Conservation (phyloP, 1,140 invertebrate species). For the Eufriesea mexicana region DNA sequence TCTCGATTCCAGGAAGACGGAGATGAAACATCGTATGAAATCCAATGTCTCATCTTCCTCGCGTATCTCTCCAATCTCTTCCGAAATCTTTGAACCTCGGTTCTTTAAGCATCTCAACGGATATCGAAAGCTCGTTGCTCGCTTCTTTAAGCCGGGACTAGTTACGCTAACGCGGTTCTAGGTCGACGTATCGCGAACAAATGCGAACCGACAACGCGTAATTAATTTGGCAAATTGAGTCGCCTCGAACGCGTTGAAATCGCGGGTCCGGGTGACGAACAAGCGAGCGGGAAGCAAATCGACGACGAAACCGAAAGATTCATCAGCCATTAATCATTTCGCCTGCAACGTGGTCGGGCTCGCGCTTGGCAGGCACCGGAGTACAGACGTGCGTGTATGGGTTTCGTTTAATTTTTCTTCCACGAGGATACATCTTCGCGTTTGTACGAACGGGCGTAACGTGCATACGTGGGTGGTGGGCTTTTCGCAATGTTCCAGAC, state of each 20-base stretch:
- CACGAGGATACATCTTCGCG: constrained; percentile 2
- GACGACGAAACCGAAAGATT: constrained; percentile 4
- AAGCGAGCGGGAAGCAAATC: neutral
- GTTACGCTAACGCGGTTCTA: too few relatives aligned
- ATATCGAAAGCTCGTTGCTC: neutral
- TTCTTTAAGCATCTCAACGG: neutral
- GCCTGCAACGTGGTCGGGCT: neutral
- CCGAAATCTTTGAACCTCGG: constrained; percentile 33
- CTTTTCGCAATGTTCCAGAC: constrained; percentile 50
- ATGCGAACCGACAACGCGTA: neutral
- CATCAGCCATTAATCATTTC: constrained; percentile 51
- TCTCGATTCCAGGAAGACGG: constrained; percentile 16
- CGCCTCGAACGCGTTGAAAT: neutral
- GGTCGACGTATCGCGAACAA: too few relatives aligned
- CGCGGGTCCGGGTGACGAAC: too few relatives aligned
- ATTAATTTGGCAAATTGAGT: constrained; percentile 29
- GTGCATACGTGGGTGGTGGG: constrained; percentile 24
- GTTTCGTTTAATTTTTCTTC: constrained; percentile 53
- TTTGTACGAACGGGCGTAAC: constrained; percentile 24
- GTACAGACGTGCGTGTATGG: constrained; percentile 1
- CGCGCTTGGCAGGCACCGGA: neutral
- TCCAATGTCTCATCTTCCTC: constrained; percentile 24
- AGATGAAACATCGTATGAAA: constrained; percentile 26
- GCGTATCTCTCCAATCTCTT: constrained; percentile 36
- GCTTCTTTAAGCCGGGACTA: neutral